These are phyloP conservation scores for Bombus fervidus DNA, from an alignment of 1,140 invertebrate genomes.

Conservation along the genomic window DNA sequence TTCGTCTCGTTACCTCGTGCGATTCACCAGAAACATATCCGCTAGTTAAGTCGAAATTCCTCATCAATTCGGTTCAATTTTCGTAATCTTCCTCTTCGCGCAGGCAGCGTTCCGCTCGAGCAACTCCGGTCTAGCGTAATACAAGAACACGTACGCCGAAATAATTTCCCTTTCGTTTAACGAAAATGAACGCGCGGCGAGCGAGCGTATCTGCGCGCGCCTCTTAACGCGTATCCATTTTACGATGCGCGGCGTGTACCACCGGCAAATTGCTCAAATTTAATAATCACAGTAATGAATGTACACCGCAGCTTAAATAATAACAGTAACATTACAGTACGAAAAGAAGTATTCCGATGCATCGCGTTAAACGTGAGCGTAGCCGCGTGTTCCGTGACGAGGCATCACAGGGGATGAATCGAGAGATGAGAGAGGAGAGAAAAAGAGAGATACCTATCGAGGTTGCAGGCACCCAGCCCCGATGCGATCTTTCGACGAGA, in stretches of 20 bases:
- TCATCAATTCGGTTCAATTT: background rate
- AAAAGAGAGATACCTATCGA: constrained; percentile 35
- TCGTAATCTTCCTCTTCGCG: background rate
- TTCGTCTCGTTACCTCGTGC: background rate
- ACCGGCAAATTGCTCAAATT: constrained; percentile 38
- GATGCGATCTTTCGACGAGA: constrained; percentile 61
- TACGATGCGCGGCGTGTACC: background rate
- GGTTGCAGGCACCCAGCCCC: constrained; percentile 45
- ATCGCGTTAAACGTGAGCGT: background rate
- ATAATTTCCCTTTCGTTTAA: constrained; percentile 32
- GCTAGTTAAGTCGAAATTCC: background rate
- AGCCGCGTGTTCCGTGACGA: background rate
- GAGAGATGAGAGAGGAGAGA: constrained; percentile 13
- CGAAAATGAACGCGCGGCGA: constrained; percentile 4
- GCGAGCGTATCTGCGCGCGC: background rate
- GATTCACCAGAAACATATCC: background rate
- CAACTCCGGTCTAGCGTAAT: too few relatives aligned
- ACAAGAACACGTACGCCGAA: background rate
- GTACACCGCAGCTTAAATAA: constrained; percentile 20
- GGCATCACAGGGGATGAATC: background rate
- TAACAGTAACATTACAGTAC: constrained; percentile 14
- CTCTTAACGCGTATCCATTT: background rate
- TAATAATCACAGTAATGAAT: constrained; percentile 42
- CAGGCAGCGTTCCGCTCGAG: background rate
- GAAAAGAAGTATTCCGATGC: constrained; percentile 18